Percentiles rank a stretch among this genome's conserved stretches.
Conservation (phyloP, 2,113 vertebrate genomes). For the Chaenogobius annularis region DNA sequence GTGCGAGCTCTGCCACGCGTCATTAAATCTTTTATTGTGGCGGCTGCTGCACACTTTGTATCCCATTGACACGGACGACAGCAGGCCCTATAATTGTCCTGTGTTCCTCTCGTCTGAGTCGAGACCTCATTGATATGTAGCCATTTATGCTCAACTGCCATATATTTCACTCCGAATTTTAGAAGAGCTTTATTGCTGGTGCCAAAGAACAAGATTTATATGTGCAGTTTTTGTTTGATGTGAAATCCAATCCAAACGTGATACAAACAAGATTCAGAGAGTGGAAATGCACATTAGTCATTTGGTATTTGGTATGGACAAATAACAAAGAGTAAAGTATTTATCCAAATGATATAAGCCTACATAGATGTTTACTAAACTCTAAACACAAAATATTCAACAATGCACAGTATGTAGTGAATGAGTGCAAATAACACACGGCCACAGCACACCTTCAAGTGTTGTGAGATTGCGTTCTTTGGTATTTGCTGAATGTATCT, state of each 20-base stretch:
- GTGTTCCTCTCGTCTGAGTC: conserved; percentile 21
- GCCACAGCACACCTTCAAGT: too few species aligned
- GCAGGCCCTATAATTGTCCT: conserved; percentile 34
- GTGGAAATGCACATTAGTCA: too few species aligned
- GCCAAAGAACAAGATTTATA: too few species aligned
- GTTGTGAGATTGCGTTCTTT: background rate
- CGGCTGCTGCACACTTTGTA: conserved; percentile 46
- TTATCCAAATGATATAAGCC: too few species aligned
- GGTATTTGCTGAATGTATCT: background rate
- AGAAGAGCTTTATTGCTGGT: too few species aligned
- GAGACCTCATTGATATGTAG: conserved; percentile 11
- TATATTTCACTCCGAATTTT: conserved; percentile 7
- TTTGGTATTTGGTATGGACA: too few species aligned
- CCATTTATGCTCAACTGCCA: conserved; percentile 20
- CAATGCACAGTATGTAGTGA: too few species aligned
- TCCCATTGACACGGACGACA: conserved; percentile 41
- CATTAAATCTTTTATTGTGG: conserved; percentile 65
- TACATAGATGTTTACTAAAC: too few species aligned
- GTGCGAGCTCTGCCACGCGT: conserved; percentile 48
- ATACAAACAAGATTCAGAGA: too few species aligned
- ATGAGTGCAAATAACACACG: too few species aligned
- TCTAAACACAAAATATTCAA: too few species aligned
- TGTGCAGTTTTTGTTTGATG: background rate
- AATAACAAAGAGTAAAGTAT: too few species aligned
- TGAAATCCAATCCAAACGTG: background rate